Percentiles rank a stretch among this genome's conserved stretches.
phyloP scores from a whole-genome alignment of 2,113 vertebrate genomes.

The Petroica traversi region DNA sequence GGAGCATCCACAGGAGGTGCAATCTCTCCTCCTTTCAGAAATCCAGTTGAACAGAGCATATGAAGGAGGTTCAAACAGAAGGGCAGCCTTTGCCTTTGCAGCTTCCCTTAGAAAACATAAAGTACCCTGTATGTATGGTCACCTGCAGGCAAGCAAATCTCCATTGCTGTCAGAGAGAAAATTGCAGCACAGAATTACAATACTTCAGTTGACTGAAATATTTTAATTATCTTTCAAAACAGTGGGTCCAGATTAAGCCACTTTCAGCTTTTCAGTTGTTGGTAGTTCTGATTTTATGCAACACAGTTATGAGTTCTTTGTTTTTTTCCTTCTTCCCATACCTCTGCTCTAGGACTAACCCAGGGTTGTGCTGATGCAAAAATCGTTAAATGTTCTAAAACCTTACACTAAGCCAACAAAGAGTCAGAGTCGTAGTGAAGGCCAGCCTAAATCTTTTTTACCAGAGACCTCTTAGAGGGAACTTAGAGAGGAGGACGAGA shows the following conservation, averaged over 20 bases:
- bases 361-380: neutral
- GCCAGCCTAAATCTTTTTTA: neutral
- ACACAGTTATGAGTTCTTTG: neutral
- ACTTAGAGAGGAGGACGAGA: neutral
- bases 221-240: neutral
- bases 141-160: neutral
- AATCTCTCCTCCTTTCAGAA: neutral
- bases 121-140: neutral
- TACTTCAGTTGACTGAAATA: fast-evolving
- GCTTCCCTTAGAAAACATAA: neutral
- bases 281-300: neutral
- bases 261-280: neutral
- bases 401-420: neutral
- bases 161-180: neutral
- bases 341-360: neutral
- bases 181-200: neutral
- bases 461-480: neutral
- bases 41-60: neutral
- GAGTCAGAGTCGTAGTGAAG: neutral
- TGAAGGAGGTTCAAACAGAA: neutral
- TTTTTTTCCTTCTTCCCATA: neutral
- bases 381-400: neutral
- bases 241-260: neutral
- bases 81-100: neutral
- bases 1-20: neutral